Evolutionary conservation across 2,797 vertebrate genomes (phyloP).

Genomic region (Macropus fuliginosus): DNA sequence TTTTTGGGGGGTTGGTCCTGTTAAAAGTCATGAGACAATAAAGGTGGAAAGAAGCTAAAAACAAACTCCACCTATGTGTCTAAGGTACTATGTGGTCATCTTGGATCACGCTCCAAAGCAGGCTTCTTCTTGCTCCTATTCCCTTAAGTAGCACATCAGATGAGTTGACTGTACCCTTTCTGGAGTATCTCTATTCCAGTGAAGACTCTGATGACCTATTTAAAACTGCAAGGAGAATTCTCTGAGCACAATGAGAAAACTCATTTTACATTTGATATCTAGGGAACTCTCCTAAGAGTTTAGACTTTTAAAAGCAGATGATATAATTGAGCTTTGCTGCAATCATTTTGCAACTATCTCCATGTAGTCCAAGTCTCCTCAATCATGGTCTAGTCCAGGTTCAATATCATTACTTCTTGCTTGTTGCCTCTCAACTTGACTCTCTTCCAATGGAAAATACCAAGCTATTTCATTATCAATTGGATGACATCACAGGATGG

Average conservation of each 20-base stretch:
- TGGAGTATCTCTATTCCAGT: neutral
- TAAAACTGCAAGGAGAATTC: neutral
- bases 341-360: neutral
- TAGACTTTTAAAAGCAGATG: neutral
- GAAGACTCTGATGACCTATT: neutral
- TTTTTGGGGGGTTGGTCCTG: neutral
- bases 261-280: neutral
- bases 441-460: neutral
- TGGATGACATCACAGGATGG: neutral
- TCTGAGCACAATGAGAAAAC: neutral
- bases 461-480: neutral
- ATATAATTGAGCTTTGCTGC: neutral
- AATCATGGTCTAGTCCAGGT: neutral
- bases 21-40: neutral
- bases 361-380: neutral
- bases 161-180: neutral
- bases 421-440: neutral
- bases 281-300: neutral
- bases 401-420: neutral
- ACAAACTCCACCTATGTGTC: neutral
- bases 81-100: neutral
- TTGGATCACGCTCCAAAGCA: neutral
- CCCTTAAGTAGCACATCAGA: neutral
- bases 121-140: neutral
- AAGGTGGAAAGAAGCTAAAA: neutral